phyloP scores from a whole-genome alignment of 2,888 invertebrate genomes.

The Atethmia centrago region DNA sequence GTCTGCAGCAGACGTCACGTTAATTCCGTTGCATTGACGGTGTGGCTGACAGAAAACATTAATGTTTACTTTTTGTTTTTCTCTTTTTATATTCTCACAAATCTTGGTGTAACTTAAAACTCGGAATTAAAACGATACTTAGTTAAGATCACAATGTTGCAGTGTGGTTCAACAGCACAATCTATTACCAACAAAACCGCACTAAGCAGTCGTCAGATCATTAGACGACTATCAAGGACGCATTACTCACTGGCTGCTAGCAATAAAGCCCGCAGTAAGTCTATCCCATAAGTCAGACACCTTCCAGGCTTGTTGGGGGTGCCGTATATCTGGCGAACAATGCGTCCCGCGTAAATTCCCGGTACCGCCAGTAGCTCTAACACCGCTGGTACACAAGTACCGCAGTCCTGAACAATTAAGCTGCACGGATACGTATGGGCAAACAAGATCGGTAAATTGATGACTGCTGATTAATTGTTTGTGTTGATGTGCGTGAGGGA shows the following conservation, averaged over 20 bases:
- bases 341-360: slow-evolving; percentile 62
- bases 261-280: slow-evolving; percentile 65
- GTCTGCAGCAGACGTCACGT: slow-evolving; percentile 23
- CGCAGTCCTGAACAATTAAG: slow-evolving; percentile 59
- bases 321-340: slow-evolving; percentile 69
- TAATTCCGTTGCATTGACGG: slow-evolving; percentile 30
- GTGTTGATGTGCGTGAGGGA: slow-evolving; percentile 57
- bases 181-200: slow-evolving; percentile 12
- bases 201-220: slow-evolving; percentile 53
- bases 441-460: slow-evolving; percentile 62
- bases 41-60: slow-evolving; percentile 34
- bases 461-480: slow-evolving; percentile 67
- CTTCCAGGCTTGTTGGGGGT: slow-evolving; percentile 59
- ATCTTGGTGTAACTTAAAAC: background rate
- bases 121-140: background rate
- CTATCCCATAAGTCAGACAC: slow-evolving; percentile 66
- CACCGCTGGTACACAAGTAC: slow-evolving; percentile 16
- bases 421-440: slow-evolving; percentile 58
- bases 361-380: slow-evolving; percentile 6
- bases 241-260: slow-evolving; percentile 59
- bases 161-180: background rate
- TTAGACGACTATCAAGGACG: slow-evolving; percentile 62
- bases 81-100: background rate
- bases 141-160: background rate
- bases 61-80: slow-evolving; percentile 25